Evolutionary conservation across 2,888 invertebrate species (phyloP).

Genomic region (Phanerotoma sp.): DNA sequence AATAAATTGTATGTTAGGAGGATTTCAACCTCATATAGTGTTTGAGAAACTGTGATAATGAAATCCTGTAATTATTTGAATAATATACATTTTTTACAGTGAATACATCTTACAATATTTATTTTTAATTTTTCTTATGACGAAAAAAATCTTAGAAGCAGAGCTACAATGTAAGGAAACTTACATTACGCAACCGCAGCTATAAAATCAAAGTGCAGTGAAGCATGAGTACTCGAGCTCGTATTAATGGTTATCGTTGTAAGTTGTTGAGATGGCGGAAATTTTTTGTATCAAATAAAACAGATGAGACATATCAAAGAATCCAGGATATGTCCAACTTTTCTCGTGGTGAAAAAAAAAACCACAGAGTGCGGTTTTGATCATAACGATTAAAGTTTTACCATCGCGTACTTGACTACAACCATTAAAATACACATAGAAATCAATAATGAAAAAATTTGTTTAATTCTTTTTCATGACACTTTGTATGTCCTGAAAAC

Average conservation of each 20-base stretch:
- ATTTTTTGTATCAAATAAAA: conserved; percentile 1
- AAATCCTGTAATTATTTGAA: too few relatives aligned
- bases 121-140: neutral
- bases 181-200: conserved; percentile 14
- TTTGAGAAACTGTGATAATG: too few relatives aligned
- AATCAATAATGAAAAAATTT: too few relatives aligned
- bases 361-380: conserved; percentile 14
- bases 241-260: conserved; percentile 3
- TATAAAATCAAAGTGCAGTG: neutral
- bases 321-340: conserved; percentile 1
- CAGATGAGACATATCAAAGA: neutral
- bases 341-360: conserved; percentile 2
- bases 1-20: too few relatives aligned
- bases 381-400: neutral
- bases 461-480: too few relatives aligned
- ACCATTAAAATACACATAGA: too few relatives aligned
- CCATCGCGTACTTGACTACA: too few relatives aligned
- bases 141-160: neutral
- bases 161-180: neutral
- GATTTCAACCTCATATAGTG: too few relatives aligned
- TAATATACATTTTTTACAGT: too few relatives aligned
- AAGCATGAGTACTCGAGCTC: conserved; percentile 6
- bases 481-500: too few relatives aligned
- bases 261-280: conserved; percentile 12
- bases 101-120: neutral